Base-by-base conservation (phyloP, 1,140 invertebrate species). In the Drosophila nasuta region DNA sequence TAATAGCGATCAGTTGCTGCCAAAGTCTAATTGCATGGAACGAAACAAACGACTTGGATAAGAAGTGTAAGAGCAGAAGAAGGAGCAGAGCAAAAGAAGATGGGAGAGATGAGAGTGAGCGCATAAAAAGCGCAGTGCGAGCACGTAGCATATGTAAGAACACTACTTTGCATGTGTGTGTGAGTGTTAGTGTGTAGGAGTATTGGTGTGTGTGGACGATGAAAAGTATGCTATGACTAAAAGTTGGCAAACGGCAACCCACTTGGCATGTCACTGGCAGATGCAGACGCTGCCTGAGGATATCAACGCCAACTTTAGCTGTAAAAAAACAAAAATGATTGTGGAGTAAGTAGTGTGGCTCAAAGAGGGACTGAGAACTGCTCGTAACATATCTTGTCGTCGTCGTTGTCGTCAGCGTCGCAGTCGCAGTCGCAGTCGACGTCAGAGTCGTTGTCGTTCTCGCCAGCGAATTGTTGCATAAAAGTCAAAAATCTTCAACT, bases 401-500 rank as follows among this genome's bases (percentile, higher is more conserved):
- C 46, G 71, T 54, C 75, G 46, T 48, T 25, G 71, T 11, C 54
- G 54, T 20, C 43, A 48, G 56, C 74, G 46, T 72, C 38, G 38
- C 7, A 52, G n/a, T 6, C 45, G 13, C 28, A 49, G 58, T 54
- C 45, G 13, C 35, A 41, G 58, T 54, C 56, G 35, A 33, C 33
- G 33, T 58, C 30, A 8, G 30, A 6, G 30, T 33, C 60, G 63
- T 62, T 45, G 59, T 60, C 75, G 59, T 81, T 81, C 0, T 25
- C 79, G 83, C 80, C 65, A 67, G 75, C 77, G 85, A 88, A 88
- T 88, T 89, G 85, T 89, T 88, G 86, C 85, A 89, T 89, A 81
- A 89, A 89, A 89, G 85, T 89, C 85, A 89, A 79, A 88, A 89
- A 89, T 89, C 85, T 90, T 89, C 78, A 81, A 85, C 85, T 89